These are phyloP conservation scores for Drosophila jambulina DNA, from an alignment of 1,140 invertebrate species.

Conservation along the genomic window DNA sequence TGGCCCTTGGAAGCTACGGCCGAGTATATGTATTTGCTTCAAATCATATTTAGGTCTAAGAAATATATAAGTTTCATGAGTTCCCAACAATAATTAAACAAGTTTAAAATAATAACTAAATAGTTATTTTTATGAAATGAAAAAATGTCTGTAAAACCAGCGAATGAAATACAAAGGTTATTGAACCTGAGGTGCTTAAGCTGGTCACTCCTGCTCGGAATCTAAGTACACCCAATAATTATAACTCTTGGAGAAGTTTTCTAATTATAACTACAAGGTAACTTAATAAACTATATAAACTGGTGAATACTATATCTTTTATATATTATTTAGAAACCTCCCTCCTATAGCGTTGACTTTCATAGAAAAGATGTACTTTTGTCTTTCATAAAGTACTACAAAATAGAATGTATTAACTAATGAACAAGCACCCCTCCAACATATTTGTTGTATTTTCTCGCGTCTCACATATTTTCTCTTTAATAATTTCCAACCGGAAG, in stretches of 20 bases:
- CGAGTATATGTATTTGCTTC: neutral
- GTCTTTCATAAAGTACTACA: too few species aligned
- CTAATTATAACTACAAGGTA: neutral
- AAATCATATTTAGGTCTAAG: neutral
- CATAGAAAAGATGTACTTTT: neutral
- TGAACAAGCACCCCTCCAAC: too few species aligned
- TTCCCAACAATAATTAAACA: neutral
- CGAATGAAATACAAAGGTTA: neutral
- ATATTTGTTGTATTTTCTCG: neutral
- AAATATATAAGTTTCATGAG: neutral
- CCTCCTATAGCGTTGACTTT: neutral
- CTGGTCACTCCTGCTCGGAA: neutral
- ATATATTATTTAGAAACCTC: neutral
- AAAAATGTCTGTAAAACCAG: neutral
- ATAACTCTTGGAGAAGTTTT: neutral
- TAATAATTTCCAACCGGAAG: slow-evolving; percentile 17
- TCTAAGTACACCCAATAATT: neutral
- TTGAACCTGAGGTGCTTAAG: neutral
- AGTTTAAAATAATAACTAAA: neutral
- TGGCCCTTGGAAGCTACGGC: neutral
- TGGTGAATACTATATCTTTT: neutral
- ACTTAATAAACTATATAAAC: neutral
- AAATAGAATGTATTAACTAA: too few species aligned
- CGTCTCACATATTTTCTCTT: neutral
- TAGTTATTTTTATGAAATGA: neutral